A percentile compares a stretch with the other conserved stretches of the same genome.
Conservation (phyloP, 2,113 vertebrate genomes). For the Chloroceryle aenea region DNA sequence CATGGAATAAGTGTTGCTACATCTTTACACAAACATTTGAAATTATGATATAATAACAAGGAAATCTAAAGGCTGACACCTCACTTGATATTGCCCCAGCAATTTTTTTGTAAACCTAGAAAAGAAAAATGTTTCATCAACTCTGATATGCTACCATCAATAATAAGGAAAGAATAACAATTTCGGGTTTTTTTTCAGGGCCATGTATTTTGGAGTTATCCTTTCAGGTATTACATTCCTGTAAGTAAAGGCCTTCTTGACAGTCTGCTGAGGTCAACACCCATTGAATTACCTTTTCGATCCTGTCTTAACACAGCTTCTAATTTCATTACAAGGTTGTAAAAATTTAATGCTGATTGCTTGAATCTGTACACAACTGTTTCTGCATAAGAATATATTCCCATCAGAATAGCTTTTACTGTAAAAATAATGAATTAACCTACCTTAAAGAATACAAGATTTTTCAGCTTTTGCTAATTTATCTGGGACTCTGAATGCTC, state of each 20-base stretch:
- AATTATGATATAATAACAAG: not conserved
- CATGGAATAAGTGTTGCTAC: not conserved
- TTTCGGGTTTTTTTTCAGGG: not conserved
- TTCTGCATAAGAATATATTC: not conserved
- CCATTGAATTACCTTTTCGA: not conserved
- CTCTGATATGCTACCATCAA: not conserved
- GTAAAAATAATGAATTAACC: not conserved
- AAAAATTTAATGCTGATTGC: not conserved
- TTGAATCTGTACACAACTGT: not conserved
- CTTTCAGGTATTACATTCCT: not conserved
- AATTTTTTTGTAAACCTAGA: not conserved
- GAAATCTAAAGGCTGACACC: not conserved
- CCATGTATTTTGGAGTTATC: not conserved
- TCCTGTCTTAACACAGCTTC: not conserved
- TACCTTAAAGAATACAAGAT: not conserved
- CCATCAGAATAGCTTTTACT: not conserved
- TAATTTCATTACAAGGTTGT: not conserved
- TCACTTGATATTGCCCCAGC: not conserved
- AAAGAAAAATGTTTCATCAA: not conserved
- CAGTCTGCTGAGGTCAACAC: not conserved
- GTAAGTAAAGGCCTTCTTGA: not conserved
- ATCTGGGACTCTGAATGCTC: fast-evolving
- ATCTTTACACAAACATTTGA: not conserved
- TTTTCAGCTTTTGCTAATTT: not conserved
- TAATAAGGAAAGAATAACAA: not conserved